These are phyloP conservation scores for Hepsetus odoe DNA, from an alignment of 2,113 vertebrate species.

Conservation along the genomic window DNA sequence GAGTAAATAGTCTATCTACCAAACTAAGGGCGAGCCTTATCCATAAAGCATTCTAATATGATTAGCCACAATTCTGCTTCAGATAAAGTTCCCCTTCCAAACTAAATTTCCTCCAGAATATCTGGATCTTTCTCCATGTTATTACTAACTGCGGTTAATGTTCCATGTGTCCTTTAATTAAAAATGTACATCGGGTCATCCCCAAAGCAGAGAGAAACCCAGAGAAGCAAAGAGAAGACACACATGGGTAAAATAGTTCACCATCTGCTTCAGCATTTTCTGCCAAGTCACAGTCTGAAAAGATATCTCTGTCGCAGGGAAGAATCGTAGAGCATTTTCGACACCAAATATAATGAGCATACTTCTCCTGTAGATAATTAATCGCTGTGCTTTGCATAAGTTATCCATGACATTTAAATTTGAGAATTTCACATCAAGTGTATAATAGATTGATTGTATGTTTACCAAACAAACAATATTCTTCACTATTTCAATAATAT, in stretches of 20 bases:
- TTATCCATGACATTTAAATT: background rate
- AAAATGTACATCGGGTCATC: constrained; percentile 62
- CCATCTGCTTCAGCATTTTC: constrained; percentile 67
- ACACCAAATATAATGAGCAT: background rate
- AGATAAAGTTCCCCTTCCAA: background rate
- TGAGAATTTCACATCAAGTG: too few species aligned
- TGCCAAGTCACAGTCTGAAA: constrained; percentile 49
- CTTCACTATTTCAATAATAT: too few species aligned
- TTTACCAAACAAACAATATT: too few species aligned
- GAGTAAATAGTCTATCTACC: too few species aligned
- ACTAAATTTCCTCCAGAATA: background rate
- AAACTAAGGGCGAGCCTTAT: too few species aligned
- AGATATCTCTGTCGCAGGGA: constrained; percentile 52
- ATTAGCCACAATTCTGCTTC: background rate
- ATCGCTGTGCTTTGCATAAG: background rate
- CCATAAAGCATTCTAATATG: background rate
- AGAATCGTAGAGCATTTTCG: background rate
- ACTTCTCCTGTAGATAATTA: too few species aligned
- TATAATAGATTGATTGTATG: too few species aligned
- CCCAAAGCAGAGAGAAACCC: constrained; percentile 58
- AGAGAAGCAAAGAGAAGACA: constrained; percentile 41
- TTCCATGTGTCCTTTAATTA: constrained; percentile 60
- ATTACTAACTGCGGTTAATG: constrained; percentile 49
- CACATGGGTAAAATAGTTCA: constrained; percentile 61
- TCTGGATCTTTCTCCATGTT: background rate